phyloP scores from a whole-genome alignment of 2,113 vertebrate species.

The Setophaga kirtlandii region DNA sequence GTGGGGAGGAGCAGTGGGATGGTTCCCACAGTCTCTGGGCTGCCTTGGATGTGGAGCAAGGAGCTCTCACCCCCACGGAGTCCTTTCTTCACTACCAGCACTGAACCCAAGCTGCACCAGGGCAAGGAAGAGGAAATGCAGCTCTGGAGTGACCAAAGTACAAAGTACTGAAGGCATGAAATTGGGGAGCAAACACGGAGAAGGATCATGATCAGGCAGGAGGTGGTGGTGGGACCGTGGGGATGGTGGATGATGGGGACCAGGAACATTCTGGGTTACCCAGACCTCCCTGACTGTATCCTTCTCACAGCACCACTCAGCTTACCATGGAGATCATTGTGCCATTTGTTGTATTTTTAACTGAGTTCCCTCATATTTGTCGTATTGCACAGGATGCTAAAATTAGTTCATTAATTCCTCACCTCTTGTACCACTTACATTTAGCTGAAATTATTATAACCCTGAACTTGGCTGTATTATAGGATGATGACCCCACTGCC shows the following conservation, averaged over 20 bases:
- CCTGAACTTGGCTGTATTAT: neutral
- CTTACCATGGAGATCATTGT: neutral
- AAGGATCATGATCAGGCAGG: neutral
- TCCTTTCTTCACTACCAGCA: neutral
- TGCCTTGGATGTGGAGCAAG: neutral
- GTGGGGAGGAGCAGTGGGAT: neutral
- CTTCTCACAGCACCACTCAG: neutral
- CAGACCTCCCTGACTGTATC: neutral
- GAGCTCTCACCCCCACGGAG: neutral
- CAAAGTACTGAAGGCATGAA: neutral
- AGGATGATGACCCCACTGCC: neutral
- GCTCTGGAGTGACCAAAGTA: neutral
- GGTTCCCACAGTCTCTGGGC: neutral
- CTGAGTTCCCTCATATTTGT: neutral
- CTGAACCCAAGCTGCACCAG: neutral
- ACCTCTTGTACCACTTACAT: neutral
- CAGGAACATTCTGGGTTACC: neutral
- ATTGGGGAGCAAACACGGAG: neutral
- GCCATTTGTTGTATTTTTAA: neutral
- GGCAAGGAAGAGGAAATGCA: neutral
- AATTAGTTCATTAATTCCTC: neutral
- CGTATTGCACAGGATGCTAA: rapidly evolving
- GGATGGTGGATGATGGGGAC: neutral
- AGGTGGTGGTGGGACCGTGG: neutral
- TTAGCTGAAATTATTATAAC: neutral